Evolutionary conservation across 2,113 vertebrate species (phyloP).

Genomic region (Gallinago media): DNA sequence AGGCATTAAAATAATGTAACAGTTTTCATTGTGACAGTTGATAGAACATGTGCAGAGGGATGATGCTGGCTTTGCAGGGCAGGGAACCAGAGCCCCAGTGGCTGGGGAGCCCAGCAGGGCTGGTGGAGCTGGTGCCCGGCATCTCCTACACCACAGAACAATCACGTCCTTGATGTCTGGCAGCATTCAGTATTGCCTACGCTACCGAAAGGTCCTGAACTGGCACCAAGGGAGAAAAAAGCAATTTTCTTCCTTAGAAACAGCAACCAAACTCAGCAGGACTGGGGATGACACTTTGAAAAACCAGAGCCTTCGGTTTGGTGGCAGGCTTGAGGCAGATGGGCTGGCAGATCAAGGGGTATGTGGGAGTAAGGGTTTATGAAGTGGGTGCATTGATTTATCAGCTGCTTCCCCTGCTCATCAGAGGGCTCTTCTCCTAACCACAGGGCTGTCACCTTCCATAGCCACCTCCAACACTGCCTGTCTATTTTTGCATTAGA

Average conservation of each 20-base stretch:
- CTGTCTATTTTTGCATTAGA: neutral
- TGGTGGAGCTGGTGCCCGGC: neutral
- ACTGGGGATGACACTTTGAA: neutral
- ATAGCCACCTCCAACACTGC: neutral
- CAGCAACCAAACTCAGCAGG: neutral
- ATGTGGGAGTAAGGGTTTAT: neutral
- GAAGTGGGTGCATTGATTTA: neutral
- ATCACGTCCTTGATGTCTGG: neutral
- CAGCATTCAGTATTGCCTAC: neutral
- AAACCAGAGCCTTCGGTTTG: neutral
- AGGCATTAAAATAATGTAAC: neutral
- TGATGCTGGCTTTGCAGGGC: neutral
- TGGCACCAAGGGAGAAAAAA: neutral
- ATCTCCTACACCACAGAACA: rapidly evolving
- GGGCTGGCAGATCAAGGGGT: neutral
- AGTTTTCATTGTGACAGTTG: neutral
- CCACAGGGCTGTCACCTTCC: neutral
- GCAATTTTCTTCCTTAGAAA: neutral
- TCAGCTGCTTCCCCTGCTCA: neutral
- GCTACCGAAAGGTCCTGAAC: neutral
- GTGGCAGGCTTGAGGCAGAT: neutral
- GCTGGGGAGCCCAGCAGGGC: neutral
- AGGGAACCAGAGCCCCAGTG: neutral
- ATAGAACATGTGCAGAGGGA: neutral
- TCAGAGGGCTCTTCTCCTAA: neutral